These are phyloP conservation scores for Platycnemis pennipes DNA, from an alignment of 2,888 invertebrate species.

Conservation along the genomic window DNA sequence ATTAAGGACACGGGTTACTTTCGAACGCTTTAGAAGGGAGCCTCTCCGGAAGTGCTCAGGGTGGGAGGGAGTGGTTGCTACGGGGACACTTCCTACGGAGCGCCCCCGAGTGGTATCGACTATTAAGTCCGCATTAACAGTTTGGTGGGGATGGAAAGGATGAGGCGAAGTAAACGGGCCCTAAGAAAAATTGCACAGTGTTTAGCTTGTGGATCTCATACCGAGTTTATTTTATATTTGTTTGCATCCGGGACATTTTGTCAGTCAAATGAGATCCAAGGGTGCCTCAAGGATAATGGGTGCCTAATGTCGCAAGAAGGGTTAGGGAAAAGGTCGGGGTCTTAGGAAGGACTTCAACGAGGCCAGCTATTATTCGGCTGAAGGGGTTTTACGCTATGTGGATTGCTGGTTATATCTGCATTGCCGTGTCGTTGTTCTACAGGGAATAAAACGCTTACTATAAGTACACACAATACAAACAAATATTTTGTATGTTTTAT, in stretches of 20 bases:
- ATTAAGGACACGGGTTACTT: neutral
- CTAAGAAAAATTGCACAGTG: neutral
- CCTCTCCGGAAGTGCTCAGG: neutral
- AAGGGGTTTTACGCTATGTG: neutral
- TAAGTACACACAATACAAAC: too few relatives aligned
- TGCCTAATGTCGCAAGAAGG: neutral
- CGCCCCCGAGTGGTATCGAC: neutral
- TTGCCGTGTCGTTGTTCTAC: neutral
- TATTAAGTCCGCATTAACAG: neutral
- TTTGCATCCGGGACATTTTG: neutral
- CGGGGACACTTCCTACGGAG: neutral
- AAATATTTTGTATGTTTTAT: too few relatives aligned
- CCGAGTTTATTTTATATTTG: neutral
- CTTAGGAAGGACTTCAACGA: neutral
- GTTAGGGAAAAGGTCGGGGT: neutral
- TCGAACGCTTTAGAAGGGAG: neutral
- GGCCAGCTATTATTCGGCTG: neutral
- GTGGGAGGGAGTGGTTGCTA: neutral
- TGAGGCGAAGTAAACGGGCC: neutral
- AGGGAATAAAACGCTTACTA: neutral
- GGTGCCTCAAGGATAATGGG: neutral
- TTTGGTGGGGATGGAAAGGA: neutral
- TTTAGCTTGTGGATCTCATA: neutral
- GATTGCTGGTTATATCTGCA: neutral
- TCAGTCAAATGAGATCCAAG: neutral